Evolutionary conservation across 2,888 invertebrate species (phyloP).

Genomic region (Drosophila anomalata): DNA sequence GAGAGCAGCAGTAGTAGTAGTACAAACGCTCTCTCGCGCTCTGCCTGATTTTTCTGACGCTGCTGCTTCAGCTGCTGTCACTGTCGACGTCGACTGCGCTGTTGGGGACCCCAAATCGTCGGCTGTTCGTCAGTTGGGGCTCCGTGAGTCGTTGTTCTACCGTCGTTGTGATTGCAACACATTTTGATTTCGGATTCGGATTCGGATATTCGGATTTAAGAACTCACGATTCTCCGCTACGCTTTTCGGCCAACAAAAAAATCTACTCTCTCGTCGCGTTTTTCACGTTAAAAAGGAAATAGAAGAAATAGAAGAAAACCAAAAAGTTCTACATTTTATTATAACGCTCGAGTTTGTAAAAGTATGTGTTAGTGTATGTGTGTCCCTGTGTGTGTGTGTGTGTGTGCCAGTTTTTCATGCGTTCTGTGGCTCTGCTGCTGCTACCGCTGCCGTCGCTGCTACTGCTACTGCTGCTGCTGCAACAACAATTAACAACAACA

Average conservation of each 20-base stretch:
- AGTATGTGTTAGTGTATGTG: constrained; percentile 27
- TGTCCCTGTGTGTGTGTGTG: constrained; percentile 26
- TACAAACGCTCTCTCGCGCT: background rate
- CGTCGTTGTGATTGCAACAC: constrained; percentile 80
- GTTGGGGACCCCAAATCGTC: constrained; percentile 65
- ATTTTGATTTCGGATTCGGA: constrained; percentile 44
- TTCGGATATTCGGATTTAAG: constrained; percentile 17
- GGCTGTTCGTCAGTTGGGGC: constrained; percentile 58
- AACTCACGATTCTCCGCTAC: constrained; percentile 25
- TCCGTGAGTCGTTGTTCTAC: constrained; percentile 82
- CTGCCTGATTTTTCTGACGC: background rate
- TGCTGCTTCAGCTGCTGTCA: constrained; percentile 15
- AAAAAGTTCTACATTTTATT: constrained; percentile 45
- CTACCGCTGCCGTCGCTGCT: background rate
- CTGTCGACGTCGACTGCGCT: constrained; percentile 38
- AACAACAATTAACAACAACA: constrained; percentile 48
- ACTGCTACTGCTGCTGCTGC: background rate
- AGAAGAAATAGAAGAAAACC: constrained; percentile 1
- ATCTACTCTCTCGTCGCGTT: constrained; percentile 49
- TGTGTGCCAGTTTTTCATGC: constrained; percentile 74
- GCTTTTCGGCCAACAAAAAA: constrained; percentile 43
- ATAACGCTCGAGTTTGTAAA: constrained; percentile 32
- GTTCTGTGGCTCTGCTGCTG: constrained; percentile 39
- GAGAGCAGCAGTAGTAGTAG: constrained; percentile 1
- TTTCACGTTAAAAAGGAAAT: constrained; percentile 51